Evolutionary conservation across 1,140 invertebrate species (phyloP), one percentile per base, ranked within the genome.

Genomic region (Scaptomyza graminum): DNA sequence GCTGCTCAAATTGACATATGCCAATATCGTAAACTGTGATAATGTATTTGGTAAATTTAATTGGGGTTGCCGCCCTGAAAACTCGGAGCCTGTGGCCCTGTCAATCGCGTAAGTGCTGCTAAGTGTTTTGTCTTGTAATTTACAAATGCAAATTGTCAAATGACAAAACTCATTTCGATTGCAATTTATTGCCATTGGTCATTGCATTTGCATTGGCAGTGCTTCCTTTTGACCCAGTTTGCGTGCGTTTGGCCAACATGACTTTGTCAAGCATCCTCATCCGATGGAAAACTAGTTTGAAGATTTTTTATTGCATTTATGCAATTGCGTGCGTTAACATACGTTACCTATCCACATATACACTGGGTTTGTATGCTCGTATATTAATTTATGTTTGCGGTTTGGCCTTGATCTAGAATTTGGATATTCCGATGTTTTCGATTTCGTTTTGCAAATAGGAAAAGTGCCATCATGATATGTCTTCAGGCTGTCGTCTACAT

Each of bases 81-180:
- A 50, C 61, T 62, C 46, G 43, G 49, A 70, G 68, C 62, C 46
- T 66, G 63, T 66, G 54, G 55, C 63, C 69, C 55, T 60, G 69
- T 79, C 70, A 73, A 41, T 51, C 60, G 61, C 47, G 22, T 74
- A 70, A 69, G 46, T 67, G 79, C 62, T 67, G 78, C 71, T 85
- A 87, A 85, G 81, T 85, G 81, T 85, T 85, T 85, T 85, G 82
- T 85, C 81, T 82, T 85, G 81, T 85, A 75, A 85, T 78, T 87
- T 77, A 63, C 78, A 74, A 84, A 84, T 85, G 81, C 74, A 82
- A 82, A 77, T 77, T 87, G 74, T 75, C 54, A 57, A 62, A 81
- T 85, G 81, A 87, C 81, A 87, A 87, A 87, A 87, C 66, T 84
- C 66, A 82, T 77, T 87, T 69, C 66, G 44, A 59, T 81, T 67